Base-by-base conservation (phyloP, 2,113 vertebrate species). In the Neopipo cinnamomea region DNA sequence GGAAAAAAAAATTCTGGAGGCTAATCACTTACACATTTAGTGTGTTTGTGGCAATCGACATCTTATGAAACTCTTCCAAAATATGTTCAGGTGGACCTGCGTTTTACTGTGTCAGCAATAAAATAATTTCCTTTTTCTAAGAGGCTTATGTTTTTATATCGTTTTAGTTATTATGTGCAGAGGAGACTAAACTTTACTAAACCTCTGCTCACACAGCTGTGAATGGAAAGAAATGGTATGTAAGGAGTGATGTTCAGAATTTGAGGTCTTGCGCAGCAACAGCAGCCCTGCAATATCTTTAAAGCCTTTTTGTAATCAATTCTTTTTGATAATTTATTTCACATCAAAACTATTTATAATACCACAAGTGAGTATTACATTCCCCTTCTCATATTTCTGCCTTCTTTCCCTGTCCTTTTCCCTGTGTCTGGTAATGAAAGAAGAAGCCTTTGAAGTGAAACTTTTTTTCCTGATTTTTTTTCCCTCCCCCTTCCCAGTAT, bases 401-500 rank as follows among this genome's bases (percentile, higher is more conserved):
- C 19, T 83, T 83, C 30, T 71, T 2, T 37, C 25, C 25, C 2
- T 18, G 65, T 67, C 41, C 15, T 61, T 83, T 77, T 31, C 28
- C 6, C 12, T 52, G 1, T 46, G 25, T 63, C 41, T 86, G 3
- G 0, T 44, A 78, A 67, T 42, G 5, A 85, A 37, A 66, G 52
- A 37, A 66, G 52, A 10, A 19, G 6, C 22, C n/a, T 63, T 92
- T 82, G 59, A 70, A 81, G 17, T 70, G 6, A 28, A 76, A 68
- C 27, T 3, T 37, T 42, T 72, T 74, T 63, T 25, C 53, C 18
- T 44, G 31, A 5, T 66, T 46, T 80, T 66, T 49, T 33, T 31
- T n/a, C 3, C 1, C 31, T 46, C 4, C 1, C 4, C 2, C 25
- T 96, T 94, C 56, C 15, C 86, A 98, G 98, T 98, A 98, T 94